A percentile compares a stretch with the other conserved stretches of the same genome.
Evolutionary conservation across 2,113 vertebrate genomes (phyloP).

Genomic region (Rhea americana): DNA sequence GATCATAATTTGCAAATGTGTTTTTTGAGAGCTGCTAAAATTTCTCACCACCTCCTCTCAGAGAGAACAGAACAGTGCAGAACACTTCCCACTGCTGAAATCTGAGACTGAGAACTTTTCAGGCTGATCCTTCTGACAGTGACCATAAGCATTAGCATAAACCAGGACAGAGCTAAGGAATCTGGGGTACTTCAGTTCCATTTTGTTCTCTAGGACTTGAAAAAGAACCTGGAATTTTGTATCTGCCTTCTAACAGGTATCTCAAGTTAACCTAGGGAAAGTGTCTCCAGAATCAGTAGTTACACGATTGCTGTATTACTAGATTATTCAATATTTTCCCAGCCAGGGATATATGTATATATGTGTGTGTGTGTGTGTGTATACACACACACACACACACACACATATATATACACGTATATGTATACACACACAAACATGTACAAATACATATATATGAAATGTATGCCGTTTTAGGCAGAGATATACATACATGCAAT

Average conservation of each 20-base stretch:
- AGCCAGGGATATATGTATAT: too few species aligned
- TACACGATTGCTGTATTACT: accelerated
- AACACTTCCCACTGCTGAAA: conserved; percentile 60
- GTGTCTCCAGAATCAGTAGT: neutral
- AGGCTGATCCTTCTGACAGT: conserved; percentile 19
- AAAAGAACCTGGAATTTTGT: neutral
- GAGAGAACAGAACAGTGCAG: conserved; percentile 23
- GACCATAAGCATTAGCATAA: neutral
- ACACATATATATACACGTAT: too few species aligned
- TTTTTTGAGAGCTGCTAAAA: conserved; percentile 42
- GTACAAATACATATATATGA: too few species aligned
- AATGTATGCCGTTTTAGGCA: too few species aligned
- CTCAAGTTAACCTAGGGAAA: neutral
- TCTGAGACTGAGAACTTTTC: neutral
- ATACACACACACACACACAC: too few species aligned
- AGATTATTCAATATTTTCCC: neutral
- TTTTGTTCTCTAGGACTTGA: neutral
- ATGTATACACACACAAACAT: too few species aligned
- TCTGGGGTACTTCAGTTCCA: neutral
- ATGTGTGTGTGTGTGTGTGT: too few species aligned
- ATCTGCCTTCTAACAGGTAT: neutral
- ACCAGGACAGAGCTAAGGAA: neutral
- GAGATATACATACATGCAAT: neutral
- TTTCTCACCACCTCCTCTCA: conserved; percentile 30
- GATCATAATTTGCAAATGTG: neutral